Conservation (phyloP, 2,888 invertebrate genomes). For the Schizotus pectinicornis region DNA sequence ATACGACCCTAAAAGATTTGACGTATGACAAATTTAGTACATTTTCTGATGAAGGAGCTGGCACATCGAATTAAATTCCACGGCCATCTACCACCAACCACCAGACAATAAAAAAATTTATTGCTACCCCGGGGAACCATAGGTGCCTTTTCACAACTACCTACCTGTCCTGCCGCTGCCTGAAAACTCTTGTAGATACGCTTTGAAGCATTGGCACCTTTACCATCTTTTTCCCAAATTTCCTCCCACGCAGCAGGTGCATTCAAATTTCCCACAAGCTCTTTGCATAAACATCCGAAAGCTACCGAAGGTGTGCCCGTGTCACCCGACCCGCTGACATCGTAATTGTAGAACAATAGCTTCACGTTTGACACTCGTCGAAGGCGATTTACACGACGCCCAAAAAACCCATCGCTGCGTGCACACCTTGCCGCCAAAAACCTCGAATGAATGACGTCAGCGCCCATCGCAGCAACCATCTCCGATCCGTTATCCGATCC, state of each 20-base stretch:
- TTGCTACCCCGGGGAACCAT: neutral
- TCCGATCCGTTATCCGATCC: slow-evolving; percentile 31
- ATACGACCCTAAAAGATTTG: too few relatives aligned
- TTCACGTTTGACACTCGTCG: slow-evolving; percentile 34
- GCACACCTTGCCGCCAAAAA: slow-evolving; percentile 20
- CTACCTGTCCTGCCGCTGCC: neutral
- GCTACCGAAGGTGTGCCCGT: slow-evolving; percentile 25
- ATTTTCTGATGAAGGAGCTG: neutral
- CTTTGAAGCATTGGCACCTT: too few relatives aligned
- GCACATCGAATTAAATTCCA: neutral
- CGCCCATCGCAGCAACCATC: slow-evolving; percentile 4
- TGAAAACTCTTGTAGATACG: neutral
- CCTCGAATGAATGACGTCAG: slow-evolving; percentile 19
- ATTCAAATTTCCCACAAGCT: slow-evolving; percentile 18
- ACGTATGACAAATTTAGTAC: too few relatives aligned
- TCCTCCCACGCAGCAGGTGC: slow-evolving; percentile 13
- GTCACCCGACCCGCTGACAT: slow-evolving; percentile 33
- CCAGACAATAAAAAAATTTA: neutral
- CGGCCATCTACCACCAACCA: neutral
- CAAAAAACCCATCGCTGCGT: slow-evolving; percentile 21
- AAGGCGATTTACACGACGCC: slow-evolving; percentile 24
- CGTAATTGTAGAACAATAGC: slow-evolving; percentile 39
- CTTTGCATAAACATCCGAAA: slow-evolving; percentile 25
- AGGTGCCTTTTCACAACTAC: too few relatives aligned
- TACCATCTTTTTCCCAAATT: slow-evolving; percentile 3